phyloP scores from a whole-genome alignment of 2,113 vertebrate genomes.

The Hypanus sabinus region DNA sequence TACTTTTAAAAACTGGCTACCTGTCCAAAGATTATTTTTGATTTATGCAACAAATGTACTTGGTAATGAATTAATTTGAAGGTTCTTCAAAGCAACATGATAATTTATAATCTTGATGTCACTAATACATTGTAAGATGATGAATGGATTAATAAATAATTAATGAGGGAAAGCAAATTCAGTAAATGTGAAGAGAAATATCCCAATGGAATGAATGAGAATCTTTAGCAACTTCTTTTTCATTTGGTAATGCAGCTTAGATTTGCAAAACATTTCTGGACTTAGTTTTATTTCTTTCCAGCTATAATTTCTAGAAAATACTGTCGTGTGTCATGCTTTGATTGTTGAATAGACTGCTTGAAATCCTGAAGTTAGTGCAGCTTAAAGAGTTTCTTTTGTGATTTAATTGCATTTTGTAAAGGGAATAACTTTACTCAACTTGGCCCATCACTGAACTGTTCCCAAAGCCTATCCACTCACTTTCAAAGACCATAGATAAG shows the following conservation, averaged over 20 bases:
- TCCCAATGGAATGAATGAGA: conserved; percentile 75
- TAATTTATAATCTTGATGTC: conserved; percentile 75
- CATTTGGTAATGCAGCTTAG: conserved; percentile 34
- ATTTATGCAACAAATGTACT: conserved; percentile 62
- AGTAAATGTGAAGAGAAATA: conserved; percentile 75
- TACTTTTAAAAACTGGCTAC: conserved; percentile 57
- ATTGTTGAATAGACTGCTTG: not conserved
- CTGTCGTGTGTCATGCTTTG: not conserved
- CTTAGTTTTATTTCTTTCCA: not conserved
- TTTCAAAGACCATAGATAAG: too few species aligned
- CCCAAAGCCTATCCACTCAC: too few species aligned
- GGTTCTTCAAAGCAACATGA: conserved; percentile 73
- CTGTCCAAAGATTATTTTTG: conserved; percentile 65
- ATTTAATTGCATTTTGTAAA: not conserved
- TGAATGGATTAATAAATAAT: conserved; percentile 78
- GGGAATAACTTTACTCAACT: too few species aligned
- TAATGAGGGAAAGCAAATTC: conserved; percentile 81
- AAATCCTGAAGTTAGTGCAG: not conserved
- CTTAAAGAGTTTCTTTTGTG: not conserved
- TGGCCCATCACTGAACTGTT: too few species aligned
- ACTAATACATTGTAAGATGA: conserved; percentile 72
- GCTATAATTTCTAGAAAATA: not conserved
- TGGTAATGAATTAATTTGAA: conserved; percentile 84
- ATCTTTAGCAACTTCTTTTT: conserved; percentile 74
- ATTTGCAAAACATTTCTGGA: not conserved